Conservation (phyloP, 2,888 invertebrate genomes). For the Cerceris rybyensis region DNA sequence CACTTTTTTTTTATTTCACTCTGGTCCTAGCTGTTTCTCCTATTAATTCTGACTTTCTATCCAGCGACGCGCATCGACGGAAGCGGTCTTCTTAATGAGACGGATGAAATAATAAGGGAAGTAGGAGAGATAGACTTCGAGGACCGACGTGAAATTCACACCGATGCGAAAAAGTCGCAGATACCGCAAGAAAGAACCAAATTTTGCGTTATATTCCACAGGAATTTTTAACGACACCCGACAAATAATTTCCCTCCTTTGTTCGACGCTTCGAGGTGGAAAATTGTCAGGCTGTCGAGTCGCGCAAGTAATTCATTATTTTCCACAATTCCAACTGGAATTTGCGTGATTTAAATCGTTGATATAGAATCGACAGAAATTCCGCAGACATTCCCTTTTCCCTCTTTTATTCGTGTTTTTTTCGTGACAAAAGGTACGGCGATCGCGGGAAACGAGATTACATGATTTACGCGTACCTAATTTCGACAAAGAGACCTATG, state of each 20-base stretch:
- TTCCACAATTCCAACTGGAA: neutral
- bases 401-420: neutral
- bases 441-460: too few relatives aligned
- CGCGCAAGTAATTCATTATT: neutral
- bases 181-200: neutral
- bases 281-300: neutral
- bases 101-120: constrained; percentile 49
- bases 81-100: constrained; percentile 52
- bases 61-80: constrained; percentile 42
- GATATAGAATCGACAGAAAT: neutral
- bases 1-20: constrained; percentile 23
- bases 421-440: too few relatives aligned
- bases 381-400: neutral
- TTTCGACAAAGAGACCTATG: too few relatives aligned
- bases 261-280: too few relatives aligned
- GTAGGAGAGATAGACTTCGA: neutral
- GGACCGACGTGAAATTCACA: neutral
- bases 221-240: neutral
- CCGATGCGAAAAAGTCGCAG: neutral
- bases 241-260: neutral
- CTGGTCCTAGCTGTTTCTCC: constrained; percentile 19
- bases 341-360: neutral
- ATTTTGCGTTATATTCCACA: neutral
- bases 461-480: too few relatives aligned
- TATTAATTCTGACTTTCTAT: constrained; percentile 52